phyloP scores from a whole-genome alignment of 2,888 invertebrate genomes.

The Ectemnius cavifrons region DNA sequence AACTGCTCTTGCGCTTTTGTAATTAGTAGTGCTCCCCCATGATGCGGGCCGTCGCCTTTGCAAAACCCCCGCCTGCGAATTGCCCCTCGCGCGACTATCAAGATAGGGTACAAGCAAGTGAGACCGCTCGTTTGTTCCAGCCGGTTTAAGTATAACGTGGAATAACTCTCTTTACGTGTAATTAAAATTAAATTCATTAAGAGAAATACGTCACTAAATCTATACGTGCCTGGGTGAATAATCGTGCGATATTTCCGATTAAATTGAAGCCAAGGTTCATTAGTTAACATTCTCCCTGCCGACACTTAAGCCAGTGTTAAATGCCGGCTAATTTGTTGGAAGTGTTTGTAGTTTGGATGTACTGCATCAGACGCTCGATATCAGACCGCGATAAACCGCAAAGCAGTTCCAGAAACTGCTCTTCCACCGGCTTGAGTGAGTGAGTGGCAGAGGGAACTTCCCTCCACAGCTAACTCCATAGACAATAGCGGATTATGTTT shows the following conservation, averaged over 20 bases:
- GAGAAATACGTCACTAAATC: too few relatives aligned
- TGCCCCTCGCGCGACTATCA: conserved; percentile 15
- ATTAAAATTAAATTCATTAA: too few relatives aligned
- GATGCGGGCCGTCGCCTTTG: conserved; percentile 17
- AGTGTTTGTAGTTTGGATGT: conserved; percentile 4
- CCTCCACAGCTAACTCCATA: too few relatives aligned
- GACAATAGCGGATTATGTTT: conserved; percentile 20
- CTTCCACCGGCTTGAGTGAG: conserved; percentile 11
- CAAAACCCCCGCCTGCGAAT: conserved; percentile 8
- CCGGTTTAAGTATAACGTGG: too few relatives aligned
- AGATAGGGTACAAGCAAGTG: too few relatives aligned
- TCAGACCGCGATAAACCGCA: conserved; percentile 26
- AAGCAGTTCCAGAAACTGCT: conserved; percentile 23
- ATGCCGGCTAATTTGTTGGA: background rate
- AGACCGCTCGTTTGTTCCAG: too few relatives aligned
- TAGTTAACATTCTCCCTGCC: conserved; percentile 15
- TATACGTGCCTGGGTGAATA: too few relatives aligned
- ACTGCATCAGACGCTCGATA: conserved; percentile 18
- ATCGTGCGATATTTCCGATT: too few relatives aligned
- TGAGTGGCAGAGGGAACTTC: conserved; percentile 4
- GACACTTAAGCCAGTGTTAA: background rate
- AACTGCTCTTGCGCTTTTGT: conserved; percentile 33
- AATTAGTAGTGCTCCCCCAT: conserved; percentile 33
- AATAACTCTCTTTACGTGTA: background rate
- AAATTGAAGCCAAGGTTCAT: too few relatives aligned